Evolutionary conservation across 2,888 invertebrate genomes (phyloP), one percentile per base, ranked within the genome.

Genomic region (Lymantria dispar): DNA sequence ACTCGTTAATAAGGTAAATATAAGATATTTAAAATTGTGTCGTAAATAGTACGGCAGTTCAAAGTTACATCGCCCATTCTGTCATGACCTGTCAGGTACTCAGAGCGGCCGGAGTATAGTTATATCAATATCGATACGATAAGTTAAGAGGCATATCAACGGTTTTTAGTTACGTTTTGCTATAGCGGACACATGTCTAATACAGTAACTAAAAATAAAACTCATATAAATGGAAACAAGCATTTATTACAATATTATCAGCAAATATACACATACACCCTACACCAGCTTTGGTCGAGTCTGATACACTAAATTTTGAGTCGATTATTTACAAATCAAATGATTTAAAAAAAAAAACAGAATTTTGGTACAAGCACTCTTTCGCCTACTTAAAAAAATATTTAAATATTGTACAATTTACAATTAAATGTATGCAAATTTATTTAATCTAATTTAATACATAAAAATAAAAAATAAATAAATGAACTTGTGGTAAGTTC

Each of bases 231-330:
- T 67, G 51, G 66, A 68, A 67, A 67, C 68, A 67, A 67, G 66
- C 66, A 58, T 67, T 67, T 68, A 64, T 68, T 68, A 65, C 67
- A 63, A 55, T 52, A 64, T 60, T 54, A 55, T 57, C 55, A 64
- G 68, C 66, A 62, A 62, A 66, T 66, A 68, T 66, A 66, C 66
- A 68, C 56, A 54, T 64, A 60, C 58, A 67, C 58, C 61, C 50
- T 47, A 50, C 54, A 57, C 56, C 51, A 55, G 54, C 68, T 68
- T 57, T 62, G 64, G 66, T 64, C 55, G 53, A 45, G 56, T 65
- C 68, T 53, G 60, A 66, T 65, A 57, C 50, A 41, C 44, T 50
- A 53, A 64, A 60, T 68, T 67, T 58, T 45, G 62, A 54, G 47
- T 64, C 54, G n/a, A 56, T 40, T 66, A 66, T 67, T 56, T 67